Conservation (phyloP, 2,113 vertebrate genomes). For the Microcebus jonahi region DNA sequence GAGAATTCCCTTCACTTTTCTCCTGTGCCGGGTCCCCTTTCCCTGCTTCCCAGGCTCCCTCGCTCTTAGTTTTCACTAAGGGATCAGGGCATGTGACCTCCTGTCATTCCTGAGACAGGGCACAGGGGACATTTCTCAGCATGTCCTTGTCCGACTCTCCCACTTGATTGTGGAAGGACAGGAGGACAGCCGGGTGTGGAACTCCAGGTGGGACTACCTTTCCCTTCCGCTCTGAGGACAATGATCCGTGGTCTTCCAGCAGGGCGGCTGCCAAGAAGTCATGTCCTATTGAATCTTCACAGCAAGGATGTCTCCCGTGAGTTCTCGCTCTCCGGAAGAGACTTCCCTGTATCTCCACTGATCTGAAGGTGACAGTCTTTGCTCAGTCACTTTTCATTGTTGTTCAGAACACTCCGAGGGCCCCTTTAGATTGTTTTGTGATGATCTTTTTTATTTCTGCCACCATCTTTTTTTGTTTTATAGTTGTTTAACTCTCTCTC, state of each 20-base stretch:
- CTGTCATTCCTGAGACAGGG: not conserved
- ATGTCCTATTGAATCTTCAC: fast-evolving
- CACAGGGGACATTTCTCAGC: not conserved
- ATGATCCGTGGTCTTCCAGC: fast-evolving
- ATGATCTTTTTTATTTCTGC: not conserved
- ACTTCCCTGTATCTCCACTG: not conserved
- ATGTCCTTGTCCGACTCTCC: not conserved
- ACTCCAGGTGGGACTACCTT: not conserved
- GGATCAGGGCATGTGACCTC: not conserved
- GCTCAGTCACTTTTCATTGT: not conserved
- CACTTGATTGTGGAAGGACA: not conserved
- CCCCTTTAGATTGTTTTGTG: not conserved
- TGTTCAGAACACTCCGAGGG: not conserved
- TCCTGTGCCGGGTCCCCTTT: not conserved
- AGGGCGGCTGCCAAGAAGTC: not conserved
- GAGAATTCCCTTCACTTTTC: not conserved
- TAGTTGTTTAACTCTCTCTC: not conserved
- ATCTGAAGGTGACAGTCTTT: not conserved
- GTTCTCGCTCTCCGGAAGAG: not conserved
- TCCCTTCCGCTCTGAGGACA: not conserved
- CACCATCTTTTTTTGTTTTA: not conserved
- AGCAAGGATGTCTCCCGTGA: fast-evolving
- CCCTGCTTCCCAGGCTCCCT: not conserved
- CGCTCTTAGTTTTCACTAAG: no score
- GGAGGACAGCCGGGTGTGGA: not conserved